Base-by-base conservation (phyloP, 1,140 invertebrate genomes). In the Zaprionus davidi region DNA sequence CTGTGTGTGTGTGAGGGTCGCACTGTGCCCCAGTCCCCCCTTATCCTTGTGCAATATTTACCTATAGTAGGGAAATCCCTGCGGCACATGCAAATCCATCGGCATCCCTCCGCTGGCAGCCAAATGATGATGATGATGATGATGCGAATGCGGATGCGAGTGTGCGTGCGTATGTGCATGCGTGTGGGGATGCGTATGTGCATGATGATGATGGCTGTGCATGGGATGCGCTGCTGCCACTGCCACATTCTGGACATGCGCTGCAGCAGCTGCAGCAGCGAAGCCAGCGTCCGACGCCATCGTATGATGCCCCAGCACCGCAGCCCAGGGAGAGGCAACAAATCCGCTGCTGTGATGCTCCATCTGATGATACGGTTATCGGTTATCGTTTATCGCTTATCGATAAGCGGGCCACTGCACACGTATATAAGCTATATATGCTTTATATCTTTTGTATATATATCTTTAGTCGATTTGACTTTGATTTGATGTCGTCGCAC, bases 11-110 rank as follows among this genome's bases (percentile, higher is more conserved):
- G 46, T 5, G 17, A 13, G 46, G 5, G 15, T 41, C 38, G 6
- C 38, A 4, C 15, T 41, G 15, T 7, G 15, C 15, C 13, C 15
- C 13, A 2, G 15, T 5, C 15, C 36, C 22, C 36, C 62, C 15
- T 36, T 60, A 55, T 76, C n/a, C 55, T 15, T 17, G 7, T 28
- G 38, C 49, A 55, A 68, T 76, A 78, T 83, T 90, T 92, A 97
- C 97, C 97, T 96, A 93, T 97, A 97, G 93, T 97, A 97, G 55
- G 96, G 96, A 92, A 97, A 97, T 66, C 96, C 96, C 91, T 97
- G 97, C 12, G 97, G 96, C 90, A 97, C 96, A 93, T 97, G 97
- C 64, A 97, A 94, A 92, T 97, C 97, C 96, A 97, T 96, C 38
- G 96, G 96, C 95, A 97, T 96, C 58, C 95, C 93, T 15, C 85